These are phyloP conservation scores for Eulemur rufifrons DNA, from an alignment of 2,113 vertebrate species.

Conservation along the genomic window DNA sequence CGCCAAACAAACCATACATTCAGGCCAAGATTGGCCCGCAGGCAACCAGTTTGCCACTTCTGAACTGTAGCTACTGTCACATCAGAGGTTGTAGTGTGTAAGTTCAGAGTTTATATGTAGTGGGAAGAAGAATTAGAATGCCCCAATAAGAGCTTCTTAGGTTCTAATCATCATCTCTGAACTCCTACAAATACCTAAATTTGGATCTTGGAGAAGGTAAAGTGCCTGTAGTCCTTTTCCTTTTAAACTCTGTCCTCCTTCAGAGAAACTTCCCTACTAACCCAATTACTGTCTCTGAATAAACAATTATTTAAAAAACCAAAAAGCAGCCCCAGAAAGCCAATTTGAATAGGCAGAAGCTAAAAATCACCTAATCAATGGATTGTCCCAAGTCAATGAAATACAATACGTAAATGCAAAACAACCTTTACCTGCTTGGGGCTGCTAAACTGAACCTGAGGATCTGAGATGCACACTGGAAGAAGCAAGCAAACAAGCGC, in stretches of 20 bases:
- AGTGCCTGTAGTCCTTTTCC: not conserved
- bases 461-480: not conserved
- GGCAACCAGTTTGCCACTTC: slow-evolving; percentile 6
- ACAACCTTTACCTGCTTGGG: not conserved
- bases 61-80: not conserved
- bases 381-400: slow-evolving; percentile 13
- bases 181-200: slow-evolving; percentile 14
- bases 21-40: not conserved
- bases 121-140: slow-evolving; percentile 26
- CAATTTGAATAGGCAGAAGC: not conserved
- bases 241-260: not conserved
- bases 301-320: slow-evolving; percentile 28
- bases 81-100: not conserved
- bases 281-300: not conserved
- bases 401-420: slow-evolving; percentile 9
- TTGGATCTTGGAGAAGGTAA: not conserved
- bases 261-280: not conserved
- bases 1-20: not conserved
- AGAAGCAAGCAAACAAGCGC: not conserved
- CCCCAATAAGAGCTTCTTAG: not conserved
- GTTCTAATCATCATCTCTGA: slow-evolving; percentile 22
- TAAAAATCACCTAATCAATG: not conserved
- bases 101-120: not conserved
- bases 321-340: not conserved
- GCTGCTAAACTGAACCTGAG: slow-evolving; percentile 22